Percentiles rank a stretch among this genome's conserved stretches.
phyloP scores from a whole-genome alignment of 2,797 vertebrate species.

The Channa striata region DNA sequence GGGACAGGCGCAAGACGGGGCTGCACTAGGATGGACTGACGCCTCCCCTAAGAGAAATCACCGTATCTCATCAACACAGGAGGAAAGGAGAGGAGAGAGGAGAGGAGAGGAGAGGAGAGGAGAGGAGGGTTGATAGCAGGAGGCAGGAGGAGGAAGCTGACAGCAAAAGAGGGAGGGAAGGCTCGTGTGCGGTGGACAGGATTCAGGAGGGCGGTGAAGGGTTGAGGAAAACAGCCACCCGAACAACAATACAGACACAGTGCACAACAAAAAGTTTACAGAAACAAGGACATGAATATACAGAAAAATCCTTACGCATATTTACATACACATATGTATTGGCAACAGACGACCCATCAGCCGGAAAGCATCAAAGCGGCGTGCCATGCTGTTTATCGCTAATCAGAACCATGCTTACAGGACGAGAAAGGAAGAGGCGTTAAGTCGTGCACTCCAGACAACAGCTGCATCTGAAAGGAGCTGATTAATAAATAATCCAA shows the following conservation, averaged over 20 bases:
- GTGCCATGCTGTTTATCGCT: conserved; percentile 57
- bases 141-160: conserved; percentile 40
- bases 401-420: conserved; percentile 60
- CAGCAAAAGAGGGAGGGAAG: conserved; percentile 39
- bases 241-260: conserved; percentile 61
- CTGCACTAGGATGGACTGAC: conserved; percentile 91
- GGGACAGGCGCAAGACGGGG: conserved; percentile 87
- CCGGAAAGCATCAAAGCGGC: conserved; percentile 57
- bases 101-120: conserved; percentile 32
- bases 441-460: conserved; percentile 29
- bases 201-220: conserved; percentile 50
- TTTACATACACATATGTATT: conserved; percentile 43
- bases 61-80: conserved; percentile 89
- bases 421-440: conserved; percentile 28
- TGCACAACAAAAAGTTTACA: conserved; percentile 54
- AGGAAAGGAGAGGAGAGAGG: conserved; percentile 68
- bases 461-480: conserved; percentile 59
- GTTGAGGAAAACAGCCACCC: conserved; percentile 49
- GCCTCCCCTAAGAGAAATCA: conserved; percentile 92
- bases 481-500: conserved; percentile 19
- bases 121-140: conserved; percentile 32
- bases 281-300: conserved; percentile 57
- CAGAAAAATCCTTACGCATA: conserved; percentile 53
- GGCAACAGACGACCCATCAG: conserved; percentile 44
- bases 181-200: conserved; percentile 47